Evolutionary conservation across 2,113 vertebrate species (phyloP).

Genomic region (Emydura subglobosa): DNA sequence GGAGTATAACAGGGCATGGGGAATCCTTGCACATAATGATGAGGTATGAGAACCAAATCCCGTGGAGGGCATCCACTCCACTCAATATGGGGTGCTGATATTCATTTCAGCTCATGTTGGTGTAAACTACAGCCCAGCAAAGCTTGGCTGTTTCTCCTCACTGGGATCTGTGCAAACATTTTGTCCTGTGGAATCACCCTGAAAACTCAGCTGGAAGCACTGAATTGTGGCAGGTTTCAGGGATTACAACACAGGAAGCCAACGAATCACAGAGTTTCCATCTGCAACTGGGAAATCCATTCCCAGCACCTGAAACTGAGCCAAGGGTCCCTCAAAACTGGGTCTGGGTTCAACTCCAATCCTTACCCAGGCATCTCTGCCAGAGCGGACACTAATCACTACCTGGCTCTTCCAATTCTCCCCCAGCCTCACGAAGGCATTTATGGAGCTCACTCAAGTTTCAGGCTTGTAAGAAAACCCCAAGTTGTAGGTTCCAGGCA

Average conservation of each 20-base stretch:
- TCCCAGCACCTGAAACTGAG: neutral
- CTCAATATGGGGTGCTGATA: neutral
- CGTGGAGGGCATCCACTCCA: neutral
- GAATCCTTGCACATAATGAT: fast-evolving
- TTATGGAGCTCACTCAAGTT: neutral
- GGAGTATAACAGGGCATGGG: neutral
- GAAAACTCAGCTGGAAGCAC: neutral
- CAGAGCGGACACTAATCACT: neutral
- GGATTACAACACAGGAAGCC: neutral
- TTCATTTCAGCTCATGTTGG: neutral
- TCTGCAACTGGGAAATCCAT: neutral
- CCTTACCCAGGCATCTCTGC: neutral
- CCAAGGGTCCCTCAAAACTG: neutral
- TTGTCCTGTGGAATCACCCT: neutral
- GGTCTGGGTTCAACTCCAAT: neutral
- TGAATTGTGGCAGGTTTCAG: neutral
- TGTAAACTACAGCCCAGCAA: neutral
- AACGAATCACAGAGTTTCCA: neutral
- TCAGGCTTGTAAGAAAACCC: neutral
- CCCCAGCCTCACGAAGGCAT: neutral
- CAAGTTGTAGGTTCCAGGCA: neutral
- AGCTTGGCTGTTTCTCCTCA: neutral
- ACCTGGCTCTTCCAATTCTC: neutral
- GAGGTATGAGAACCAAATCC: neutral
- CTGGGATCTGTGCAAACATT: neutral